Base-by-base conservation (phyloP, 2,113 vertebrate genomes). In the Upupa epops region DNA sequence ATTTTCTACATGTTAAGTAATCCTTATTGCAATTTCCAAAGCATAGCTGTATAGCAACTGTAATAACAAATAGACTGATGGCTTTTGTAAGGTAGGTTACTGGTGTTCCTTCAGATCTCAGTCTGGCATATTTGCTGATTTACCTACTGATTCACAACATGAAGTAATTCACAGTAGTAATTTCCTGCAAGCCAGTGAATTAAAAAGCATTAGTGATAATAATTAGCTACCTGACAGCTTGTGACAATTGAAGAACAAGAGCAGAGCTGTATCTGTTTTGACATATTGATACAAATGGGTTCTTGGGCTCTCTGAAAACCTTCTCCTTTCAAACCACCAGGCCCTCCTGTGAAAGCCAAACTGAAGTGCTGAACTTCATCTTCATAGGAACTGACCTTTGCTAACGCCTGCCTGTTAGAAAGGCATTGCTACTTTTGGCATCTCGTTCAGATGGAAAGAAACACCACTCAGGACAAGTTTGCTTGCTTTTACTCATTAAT, bases 401-500 rank as follows among this genome's bases (percentile, higher is more conserved):
- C 54, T 64, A 63, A 60, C 0, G 0, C 54, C 28, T 88, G 72
- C 25, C 7, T 70, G 26, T 28, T 75, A 60, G 42, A 86, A 75
- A 86, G 74, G 29, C 34, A 25, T 17, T 74, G 52, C 64, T 77
- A 7, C 20, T n/a, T 94, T 92, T 81, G 88, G 51, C 66, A 64
- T 85, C 49, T 65, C 52, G 58, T 66, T 29, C 49, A 82, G 82
- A 46, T 87, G 63, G 68, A 82, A 85, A 82, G 54, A 36, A 92
- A 6, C 31, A 17, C 31, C 52, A 19, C 64, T 61, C 42, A 46
- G 46, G 84, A 58, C 75, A 82, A 94, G 54, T 78, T 75, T 75
- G 12, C 82, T 90, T 88, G 48, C 52, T 93, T 95, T 88, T 91
- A 60, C 82, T 91, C 68, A 56, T 52, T 32, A 48, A 86, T 37